Evolutionary conservation across 2,113 vertebrate genomes (phyloP), one percentile per base, ranked within the genome.

Genomic region (Lucifuga dentata): DNA sequence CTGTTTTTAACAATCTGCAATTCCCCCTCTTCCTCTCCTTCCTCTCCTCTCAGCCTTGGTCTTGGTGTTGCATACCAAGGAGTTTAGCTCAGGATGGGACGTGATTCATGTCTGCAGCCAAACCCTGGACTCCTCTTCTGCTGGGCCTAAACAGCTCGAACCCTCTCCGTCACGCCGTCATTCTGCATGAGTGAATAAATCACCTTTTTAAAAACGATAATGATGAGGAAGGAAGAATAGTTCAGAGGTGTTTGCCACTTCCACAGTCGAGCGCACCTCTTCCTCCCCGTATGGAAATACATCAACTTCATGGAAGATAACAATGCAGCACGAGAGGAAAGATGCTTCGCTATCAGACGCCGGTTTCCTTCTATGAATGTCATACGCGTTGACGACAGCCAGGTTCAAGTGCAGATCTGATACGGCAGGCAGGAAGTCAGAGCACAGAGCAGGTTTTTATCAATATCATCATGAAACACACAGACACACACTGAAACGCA

Each of bases 371-470:
- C 65, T 66, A 24, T 11, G 48, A 29, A 60, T 71, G 53, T 63
- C 32, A 21, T 20, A 56, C 15, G 20, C 62, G 39, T 76, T 24
- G 24, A 70, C 60, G 33, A 38, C 65, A 68, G 65, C 57, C 77
- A 76, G 63, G 79, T 84, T 86, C 72, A 61, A 83, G 68, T 81
- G 83, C 39, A 63, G 65, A 84, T 87, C 76, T 86, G 87, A 87
- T 86, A 68, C 65, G 59, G 49, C 66, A 59, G 87, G 41, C 71
- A 70, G 74, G 68, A 72, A 86, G 76, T 65, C 65, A 71, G 58
- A 56, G 59, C 72, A 43, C 51, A 39, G 68, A 75, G 80, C 76
- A 64, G 56, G 48, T 78, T 76, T 78, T 65, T 82, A 72, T 86
- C 76, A 84, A 51, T 78, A 75, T 81, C 80, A 78, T 78, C 79